Base-by-base conservation (phyloP, 2,113 vertebrate genomes). In the Ginglymostoma cirratum region DNA sequence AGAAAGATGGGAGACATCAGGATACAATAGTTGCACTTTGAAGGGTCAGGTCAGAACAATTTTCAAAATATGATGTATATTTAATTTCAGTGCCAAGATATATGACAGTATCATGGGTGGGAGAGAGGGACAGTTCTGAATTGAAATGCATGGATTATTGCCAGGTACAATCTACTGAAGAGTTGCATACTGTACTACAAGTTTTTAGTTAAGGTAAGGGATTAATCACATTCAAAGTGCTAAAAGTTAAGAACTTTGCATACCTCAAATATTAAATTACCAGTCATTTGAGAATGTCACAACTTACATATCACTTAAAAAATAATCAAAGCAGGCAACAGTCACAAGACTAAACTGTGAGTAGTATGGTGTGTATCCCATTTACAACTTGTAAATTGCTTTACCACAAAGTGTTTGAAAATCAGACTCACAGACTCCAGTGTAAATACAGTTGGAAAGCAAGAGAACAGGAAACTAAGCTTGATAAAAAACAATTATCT, bases 341-440 rank as follows among this genome's bases (percentile, higher is more conserved):
- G 61, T 66, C 48, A 72, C 14, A 70, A 76, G 89, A 17, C 87
- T 90, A 70, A 94, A 70, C 42, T 45, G 52, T 89, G 45, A 95
- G 23, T 45, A 72, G 67, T 95, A 72, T 92, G 45, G 38, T 72
- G 94, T 95, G 94, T 23, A 67, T 93, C 89, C 89, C 61, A 66
- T 66, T 66, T 93, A n/a, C 34, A 38, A 66, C n/a, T 38, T 95
- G 69, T 19, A 95, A 72, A 95, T 93, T 93, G 61, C 61, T 61
- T 66, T 69, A 72, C 94, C 67, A 70, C 94, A 95, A 70, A 95
- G 15, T 70, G 3, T 95, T 95, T 95, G 69, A 72, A 52, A 52
- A 95, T 76, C 92, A 94, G 92, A 38, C 92, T 94, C 69, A 15
- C 94, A 76, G 94, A 21, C 61, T 93, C 34, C 61, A 93, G 19